Evolutionary conservation across 1,140 invertebrate species (phyloP).

Genomic region (Habropoda laboriosa): DNA sequence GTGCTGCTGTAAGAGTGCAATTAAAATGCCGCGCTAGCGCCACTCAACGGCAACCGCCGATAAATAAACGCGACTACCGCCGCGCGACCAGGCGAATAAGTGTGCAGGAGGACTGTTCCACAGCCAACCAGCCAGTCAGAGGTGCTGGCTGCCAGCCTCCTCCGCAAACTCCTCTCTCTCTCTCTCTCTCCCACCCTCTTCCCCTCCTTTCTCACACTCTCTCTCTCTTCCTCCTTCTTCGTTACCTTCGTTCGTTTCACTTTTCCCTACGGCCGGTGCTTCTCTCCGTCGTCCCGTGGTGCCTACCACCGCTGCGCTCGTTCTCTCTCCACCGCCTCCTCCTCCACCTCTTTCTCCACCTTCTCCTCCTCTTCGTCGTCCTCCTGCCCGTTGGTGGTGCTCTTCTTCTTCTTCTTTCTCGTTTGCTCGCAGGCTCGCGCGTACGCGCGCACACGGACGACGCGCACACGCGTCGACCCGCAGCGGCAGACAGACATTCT

Average conservation of each 20-base stretch:
- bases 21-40: constrained; percentile 82
- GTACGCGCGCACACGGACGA: not conserved
- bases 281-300: constrained; percentile 39
- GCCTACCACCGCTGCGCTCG: not conserved
- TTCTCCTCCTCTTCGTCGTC: not conserved
- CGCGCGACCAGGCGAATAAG: constrained; percentile 73
- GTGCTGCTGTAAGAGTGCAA: constrained; percentile 79
- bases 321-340: not conserved
- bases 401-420: constrained; percentile 37
- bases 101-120: constrained; percentile 69
- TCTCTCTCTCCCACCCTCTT: not conserved
- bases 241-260: constrained; percentile 11
- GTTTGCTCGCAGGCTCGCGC: constrained; percentile 1
- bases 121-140: constrained; percentile 60
- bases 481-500: constrained; percentile 59
- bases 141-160: constrained; percentile 61
- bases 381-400: not conserved
- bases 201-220: not conserved
- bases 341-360: not conserved
- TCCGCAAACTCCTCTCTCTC: constrained; percentile 51
- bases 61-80: constrained; percentile 79
- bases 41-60: constrained; percentile 80
- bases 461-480: no score
- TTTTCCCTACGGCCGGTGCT: not conserved
- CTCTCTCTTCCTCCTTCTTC: not conserved